Percentiles rank a stretch among this genome's conserved stretches.
phyloP scores from a whole-genome alignment of 2,113 vertebrate genomes.

The Vireo altiloquus region DNA sequence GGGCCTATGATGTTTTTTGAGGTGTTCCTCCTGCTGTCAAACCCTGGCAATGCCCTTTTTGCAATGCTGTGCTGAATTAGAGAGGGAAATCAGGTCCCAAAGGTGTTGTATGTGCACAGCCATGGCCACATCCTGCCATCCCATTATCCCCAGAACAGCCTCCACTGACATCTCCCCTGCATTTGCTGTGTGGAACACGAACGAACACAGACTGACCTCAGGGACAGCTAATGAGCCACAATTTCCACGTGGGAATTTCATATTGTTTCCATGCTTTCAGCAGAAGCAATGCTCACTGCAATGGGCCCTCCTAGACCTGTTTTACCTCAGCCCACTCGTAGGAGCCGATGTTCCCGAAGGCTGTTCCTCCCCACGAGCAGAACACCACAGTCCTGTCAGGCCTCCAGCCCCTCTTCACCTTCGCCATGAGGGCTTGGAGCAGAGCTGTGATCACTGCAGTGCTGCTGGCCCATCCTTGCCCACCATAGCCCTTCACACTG shows the following conservation, averaged over 20 bases:
- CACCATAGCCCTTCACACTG: constrained; percentile 34
- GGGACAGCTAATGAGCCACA: background rate
- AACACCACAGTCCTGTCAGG: constrained; percentile 86
- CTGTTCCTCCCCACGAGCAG: constrained; percentile 88
- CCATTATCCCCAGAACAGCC: background rate
- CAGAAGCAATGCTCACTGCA: background rate
- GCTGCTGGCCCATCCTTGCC: constrained; percentile 78
- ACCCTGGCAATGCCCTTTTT: background rate
- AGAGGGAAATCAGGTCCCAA: background rate
- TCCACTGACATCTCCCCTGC: background rate
- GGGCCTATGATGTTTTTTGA: background rate
- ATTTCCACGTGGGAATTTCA: rapidly evolving
- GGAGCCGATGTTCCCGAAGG: constrained; percentile 87
- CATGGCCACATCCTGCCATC: background rate
- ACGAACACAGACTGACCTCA: background rate
- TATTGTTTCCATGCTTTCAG: rapidly evolving
- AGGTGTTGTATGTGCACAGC: background rate
- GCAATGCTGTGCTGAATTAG: background rate
- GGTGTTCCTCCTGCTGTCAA: background rate
- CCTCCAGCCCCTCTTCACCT: constrained; percentile 83
- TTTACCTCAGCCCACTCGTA: constrained; percentile 95
- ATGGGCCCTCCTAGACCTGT: too few relatives aligned
- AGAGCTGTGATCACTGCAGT: constrained; percentile 84
- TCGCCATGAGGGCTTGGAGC: constrained; percentile 78
- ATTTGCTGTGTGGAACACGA: background rate